These are phyloP conservation scores for Oryzias javanicus DNA, from an alignment of 2,113 vertebrate genomes.

Conservation along the genomic window DNA sequence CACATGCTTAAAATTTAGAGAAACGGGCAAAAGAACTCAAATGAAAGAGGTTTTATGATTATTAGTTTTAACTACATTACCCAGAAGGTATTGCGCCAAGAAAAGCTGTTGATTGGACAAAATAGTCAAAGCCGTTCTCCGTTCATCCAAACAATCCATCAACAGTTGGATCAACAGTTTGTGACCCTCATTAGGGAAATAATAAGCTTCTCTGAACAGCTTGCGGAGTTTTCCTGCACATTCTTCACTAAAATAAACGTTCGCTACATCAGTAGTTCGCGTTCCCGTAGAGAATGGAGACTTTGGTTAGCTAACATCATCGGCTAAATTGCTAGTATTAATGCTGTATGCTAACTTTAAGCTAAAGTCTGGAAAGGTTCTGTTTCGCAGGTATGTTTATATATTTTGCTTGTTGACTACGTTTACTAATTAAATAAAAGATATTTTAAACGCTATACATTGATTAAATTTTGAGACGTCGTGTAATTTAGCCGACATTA, in stretches of 20 bases:
- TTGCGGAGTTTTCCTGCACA: neutral
- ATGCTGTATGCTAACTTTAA: conserved; percentile 23
- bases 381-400: conserved; percentile 5
- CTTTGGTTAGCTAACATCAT: neutral
- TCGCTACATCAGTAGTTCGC: neutral
- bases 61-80: conserved; percentile 67
- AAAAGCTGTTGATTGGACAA: conserved; percentile 58
- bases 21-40: neutral
- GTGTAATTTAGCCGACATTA: no score
- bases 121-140: neutral
- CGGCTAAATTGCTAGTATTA: conserved; percentile 17
- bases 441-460: no score
- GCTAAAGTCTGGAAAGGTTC: conserved; percentile 13
- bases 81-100: conserved; percentile 25
- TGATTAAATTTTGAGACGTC: no score
- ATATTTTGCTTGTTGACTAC: neutral
- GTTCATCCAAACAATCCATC: conserved; percentile 42
- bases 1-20: no score
- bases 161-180: conserved; percentile 13
- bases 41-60: neutral
- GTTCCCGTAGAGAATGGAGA: neutral
- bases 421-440: no score
- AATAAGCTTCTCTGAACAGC: conserved; percentile 6
- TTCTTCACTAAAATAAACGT: neutral
- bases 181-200: neutral